phyloP scores from a whole-genome alignment of 2,113 vertebrate species.

The Trogon melanurus region DNA sequence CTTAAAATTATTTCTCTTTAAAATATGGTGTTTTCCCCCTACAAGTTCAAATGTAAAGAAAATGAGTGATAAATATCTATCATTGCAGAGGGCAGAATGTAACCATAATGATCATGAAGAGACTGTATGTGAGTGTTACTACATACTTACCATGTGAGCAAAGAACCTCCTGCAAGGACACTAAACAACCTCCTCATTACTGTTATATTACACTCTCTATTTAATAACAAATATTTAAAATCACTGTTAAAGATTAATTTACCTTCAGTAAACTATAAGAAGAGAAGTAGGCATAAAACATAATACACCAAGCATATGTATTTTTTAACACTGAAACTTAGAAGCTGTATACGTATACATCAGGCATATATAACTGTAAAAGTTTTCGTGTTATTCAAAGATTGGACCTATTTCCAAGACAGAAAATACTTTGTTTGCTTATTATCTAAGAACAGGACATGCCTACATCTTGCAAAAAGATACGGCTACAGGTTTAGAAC shows the following conservation, averaged over 20 bases:
- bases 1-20: background rate
- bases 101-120: background rate
- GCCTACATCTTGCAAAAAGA: background rate
- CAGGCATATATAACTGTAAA: background rate
- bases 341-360: background rate
- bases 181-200: background rate
- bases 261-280: background rate
- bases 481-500: background rate
- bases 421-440: background rate
- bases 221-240: background rate
- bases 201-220: background rate
- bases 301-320: rapidly evolving
- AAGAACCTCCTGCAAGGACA: background rate
- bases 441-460: background rate
- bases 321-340: background rate
- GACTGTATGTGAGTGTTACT: background rate
- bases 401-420: background rate
- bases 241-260: background rate
- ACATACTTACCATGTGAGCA: background rate
- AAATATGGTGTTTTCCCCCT: background rate
- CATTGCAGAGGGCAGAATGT: background rate
- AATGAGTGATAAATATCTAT: background rate
- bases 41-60: background rate
- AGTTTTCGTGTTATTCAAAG: background rate
- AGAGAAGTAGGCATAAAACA: background rate